These are phyloP conservation scores for Halichoeres trimaculatus DNA, from an alignment of 2,113 vertebrate genomes.

Conservation along the genomic window DNA sequence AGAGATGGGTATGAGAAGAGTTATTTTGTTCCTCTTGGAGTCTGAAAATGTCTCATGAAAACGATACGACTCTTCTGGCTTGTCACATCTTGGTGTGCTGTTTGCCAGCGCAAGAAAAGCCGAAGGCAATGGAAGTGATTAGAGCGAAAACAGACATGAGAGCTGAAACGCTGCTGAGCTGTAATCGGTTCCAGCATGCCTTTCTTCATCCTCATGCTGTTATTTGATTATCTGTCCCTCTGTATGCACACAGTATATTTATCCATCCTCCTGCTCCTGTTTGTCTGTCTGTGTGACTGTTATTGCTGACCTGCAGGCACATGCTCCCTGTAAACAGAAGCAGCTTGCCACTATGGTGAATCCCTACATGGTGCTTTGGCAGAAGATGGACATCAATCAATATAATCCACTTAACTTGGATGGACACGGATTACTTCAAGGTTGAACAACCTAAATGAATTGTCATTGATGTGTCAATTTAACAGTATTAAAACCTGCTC, in stretches of 20 bases:
- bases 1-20: neutral
- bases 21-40: neutral
- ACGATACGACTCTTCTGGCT: neutral
- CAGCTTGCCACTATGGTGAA: constrained; percentile 42
- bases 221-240: constrained; percentile 31
- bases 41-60: neutral
- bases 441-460: constrained; percentile 66
- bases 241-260: constrained; percentile 17
- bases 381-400: constrained; percentile 66
- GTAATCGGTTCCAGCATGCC: constrained; percentile 38
- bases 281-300: constrained; percentile 6
- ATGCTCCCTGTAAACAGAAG: constrained; percentile 63
- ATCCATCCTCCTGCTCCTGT: constrained; percentile 29
- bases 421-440: constrained; percentile 71
- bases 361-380: constrained; percentile 50
- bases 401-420: constrained; percentile 69
- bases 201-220: constrained; percentile 20
- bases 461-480: constrained; percentile 6
- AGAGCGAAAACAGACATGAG: constrained; percentile 1
- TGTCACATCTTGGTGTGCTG: constrained; percentile 8
- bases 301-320: constrained; percentile 52
- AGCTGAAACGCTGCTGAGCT: constrained; percentile 24
- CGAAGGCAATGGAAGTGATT: constrained; percentile 23
- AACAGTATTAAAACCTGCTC: constrained; percentile 33
- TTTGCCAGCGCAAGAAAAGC: constrained; percentile 12